Conservation (phyloP, 1,140 invertebrate species). For the Bacillus rossius region DNA sequence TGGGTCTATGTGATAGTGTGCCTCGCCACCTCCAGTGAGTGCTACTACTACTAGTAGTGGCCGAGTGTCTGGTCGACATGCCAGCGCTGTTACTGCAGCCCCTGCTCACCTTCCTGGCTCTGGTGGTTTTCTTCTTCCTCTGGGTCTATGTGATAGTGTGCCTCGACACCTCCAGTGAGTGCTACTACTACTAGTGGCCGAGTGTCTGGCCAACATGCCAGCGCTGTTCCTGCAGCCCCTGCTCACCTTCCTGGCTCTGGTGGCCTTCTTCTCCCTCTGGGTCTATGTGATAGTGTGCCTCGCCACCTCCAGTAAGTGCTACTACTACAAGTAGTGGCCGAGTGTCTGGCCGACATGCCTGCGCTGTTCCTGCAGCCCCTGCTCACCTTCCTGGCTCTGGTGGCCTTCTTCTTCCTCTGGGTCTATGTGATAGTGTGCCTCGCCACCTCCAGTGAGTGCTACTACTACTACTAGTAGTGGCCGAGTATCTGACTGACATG, state of each 20-base stretch:
- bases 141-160: slow-evolving; percentile 76
- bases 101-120: slow-evolving; percentile 72
- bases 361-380: slow-evolving; percentile 83
- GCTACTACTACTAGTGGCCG: too few relatives aligned
- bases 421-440: slow-evolving; percentile 66
- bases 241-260: slow-evolving; percentile 72
- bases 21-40: slow-evolving; percentile 65
- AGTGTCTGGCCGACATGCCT: slow-evolving; percentile 74
- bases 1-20: slow-evolving; percentile 76
- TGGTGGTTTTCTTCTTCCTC: slow-evolving; percentile 74
- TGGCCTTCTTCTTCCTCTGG: slow-evolving; percentile 82
- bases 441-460: slow-evolving; percentile 64
- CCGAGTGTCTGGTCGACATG: too few relatives aligned
- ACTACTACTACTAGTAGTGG: too few relatives aligned
- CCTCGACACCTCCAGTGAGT: slow-evolving; percentile 65
- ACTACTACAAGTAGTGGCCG: too few relatives aligned
- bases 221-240: slow-evolving; percentile 83
- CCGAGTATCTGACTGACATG: too few relatives aligned
- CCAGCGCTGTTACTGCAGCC: slow-evolving; percentile 86
- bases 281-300: slow-evolving; percentile 66
- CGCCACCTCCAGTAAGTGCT: slow-evolving; percentile 64
- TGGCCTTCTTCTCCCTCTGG: slow-evolving; percentile 82
- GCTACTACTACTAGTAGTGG: too few relatives aligned
- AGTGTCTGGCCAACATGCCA: slow-evolving; percentile 74
- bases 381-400: slow-evolving; percentile 72